phyloP scores from a whole-genome alignment of 2,113 vertebrate genomes.

The Tringa solitaria region DNA sequence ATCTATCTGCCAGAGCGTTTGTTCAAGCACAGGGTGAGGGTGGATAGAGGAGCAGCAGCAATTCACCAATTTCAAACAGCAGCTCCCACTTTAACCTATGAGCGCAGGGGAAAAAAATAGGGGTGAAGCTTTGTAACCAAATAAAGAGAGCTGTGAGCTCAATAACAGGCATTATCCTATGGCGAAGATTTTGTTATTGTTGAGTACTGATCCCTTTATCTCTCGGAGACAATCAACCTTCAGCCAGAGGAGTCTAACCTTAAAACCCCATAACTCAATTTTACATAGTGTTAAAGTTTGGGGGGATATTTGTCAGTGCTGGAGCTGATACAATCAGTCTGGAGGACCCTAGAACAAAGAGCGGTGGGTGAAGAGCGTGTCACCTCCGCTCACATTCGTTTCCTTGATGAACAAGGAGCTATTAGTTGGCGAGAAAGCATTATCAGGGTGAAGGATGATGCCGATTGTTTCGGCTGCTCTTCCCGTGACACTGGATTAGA shows the following conservation, averaged over 20 bases:
- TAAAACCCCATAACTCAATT: conserved; percentile 74
- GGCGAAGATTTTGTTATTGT: conserved; percentile 57
- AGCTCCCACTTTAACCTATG: background rate
- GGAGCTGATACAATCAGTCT: conserved; percentile 74
- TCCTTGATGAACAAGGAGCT: conserved; percentile 81
- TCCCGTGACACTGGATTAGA: conserved; percentile 17
- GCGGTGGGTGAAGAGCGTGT: conserved; percentile 68
- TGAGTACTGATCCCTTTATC: conserved; percentile 67
- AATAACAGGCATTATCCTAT: conserved; percentile 43
- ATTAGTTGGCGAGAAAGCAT: conserved; percentile 72
- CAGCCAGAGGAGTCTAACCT: conserved; percentile 69
- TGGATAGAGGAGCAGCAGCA: background rate
- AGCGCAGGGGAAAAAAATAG: background rate
- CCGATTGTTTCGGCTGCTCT: conserved; percentile 56
- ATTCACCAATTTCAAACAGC: conserved; percentile 17
- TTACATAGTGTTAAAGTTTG: conserved; percentile 74
- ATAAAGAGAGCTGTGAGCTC: conserved; percentile 56
- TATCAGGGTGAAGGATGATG: conserved; percentile 73
- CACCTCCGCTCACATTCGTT: conserved; percentile 69
- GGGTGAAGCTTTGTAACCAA: conserved; percentile 40
- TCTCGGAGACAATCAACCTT: conserved; percentile 70
- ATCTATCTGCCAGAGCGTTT: background rate
- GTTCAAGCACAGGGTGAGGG: background rate
- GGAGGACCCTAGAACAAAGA: conserved; percentile 73
- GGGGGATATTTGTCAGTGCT: conserved; percentile 70